These are phyloP conservation scores for Morpho deidamia DNA, from an alignment of 2,888 invertebrate genomes.

Conservation along the genomic window DNA sequence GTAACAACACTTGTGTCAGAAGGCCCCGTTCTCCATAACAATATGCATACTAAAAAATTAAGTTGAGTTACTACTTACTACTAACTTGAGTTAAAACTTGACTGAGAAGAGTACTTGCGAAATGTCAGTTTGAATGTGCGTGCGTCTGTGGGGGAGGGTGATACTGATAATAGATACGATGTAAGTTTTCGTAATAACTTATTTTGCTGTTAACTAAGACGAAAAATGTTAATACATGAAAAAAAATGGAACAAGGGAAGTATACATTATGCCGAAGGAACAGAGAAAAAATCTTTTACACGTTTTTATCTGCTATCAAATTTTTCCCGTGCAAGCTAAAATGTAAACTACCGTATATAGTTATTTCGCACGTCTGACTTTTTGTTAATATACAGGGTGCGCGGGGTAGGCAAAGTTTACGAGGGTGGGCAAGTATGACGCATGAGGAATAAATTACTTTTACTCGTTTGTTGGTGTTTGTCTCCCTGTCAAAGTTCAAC, in stretches of 20 bases:
- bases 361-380: constrained; percentile 18
- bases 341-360: constrained; percentile 8
- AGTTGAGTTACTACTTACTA: too few relatives aligned
- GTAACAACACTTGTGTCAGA: too few relatives aligned
- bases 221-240: not conserved
- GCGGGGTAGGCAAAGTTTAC: constrained; percentile 13
- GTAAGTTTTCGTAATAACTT: too few relatives aligned
- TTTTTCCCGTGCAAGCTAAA: constrained; percentile 5
- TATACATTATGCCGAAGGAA: not conserved
- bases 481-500: constrained; percentile 28
- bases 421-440: constrained; percentile 38
- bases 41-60: too few relatives aligned
- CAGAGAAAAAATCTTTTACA: not conserved
- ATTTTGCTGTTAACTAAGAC: too few relatives aligned
- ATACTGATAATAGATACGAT: too few relatives aligned
- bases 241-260: not conserved
- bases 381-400: constrained; percentile 13
- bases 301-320: not conserved
- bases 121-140: too few relatives aligned
- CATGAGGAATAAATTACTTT: constrained; percentile 55
- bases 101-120: too few relatives aligned
- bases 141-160: too few relatives aligned
- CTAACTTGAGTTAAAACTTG: too few relatives aligned
- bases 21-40: too few relatives aligned
- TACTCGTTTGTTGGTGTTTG: constrained; percentile 41